Conservation (phyloP, 2,888 invertebrate species). For the Ceratothoa steindachneri region DNA sequence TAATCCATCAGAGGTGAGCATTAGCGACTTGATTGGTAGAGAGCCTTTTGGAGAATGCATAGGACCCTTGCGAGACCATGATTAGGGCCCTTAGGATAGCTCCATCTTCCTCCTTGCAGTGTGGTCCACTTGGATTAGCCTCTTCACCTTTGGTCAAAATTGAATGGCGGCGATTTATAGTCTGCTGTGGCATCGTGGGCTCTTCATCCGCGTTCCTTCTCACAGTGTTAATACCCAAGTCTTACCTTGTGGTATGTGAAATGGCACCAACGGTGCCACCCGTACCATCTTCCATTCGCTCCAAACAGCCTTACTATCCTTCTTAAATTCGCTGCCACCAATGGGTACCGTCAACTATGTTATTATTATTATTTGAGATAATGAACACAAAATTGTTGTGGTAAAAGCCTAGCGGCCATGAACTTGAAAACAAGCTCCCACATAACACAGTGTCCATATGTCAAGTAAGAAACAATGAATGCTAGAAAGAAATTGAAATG, state of each 20-base stretch:
- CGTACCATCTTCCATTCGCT: neutral
- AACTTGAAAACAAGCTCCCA: too few species aligned
- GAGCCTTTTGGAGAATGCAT: too few species aligned
- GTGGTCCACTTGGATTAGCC: constrained; percentile 63
- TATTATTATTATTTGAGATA: too few species aligned
- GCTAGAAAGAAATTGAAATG: too few species aligned
- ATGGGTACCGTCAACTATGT: neutral
- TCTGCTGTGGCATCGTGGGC: constrained; percentile 62
- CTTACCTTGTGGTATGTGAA: constrained; percentile 61
- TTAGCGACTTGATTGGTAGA: too few species aligned
- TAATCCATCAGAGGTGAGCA: too few species aligned
- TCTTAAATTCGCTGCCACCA: neutral
- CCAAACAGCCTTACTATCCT: neutral
- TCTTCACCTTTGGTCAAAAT: constrained; percentile 55
- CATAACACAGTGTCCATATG: too few species aligned
- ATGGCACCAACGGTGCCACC: neutral
- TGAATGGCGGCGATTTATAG: constrained; percentile 57
- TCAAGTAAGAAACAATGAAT: too few species aligned
- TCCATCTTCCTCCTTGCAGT: constrained; percentile 58
- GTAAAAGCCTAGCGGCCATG: too few species aligned
- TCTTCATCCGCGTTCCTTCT: constrained; percentile 63
- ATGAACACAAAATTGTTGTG: too few species aligned
- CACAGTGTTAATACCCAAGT: constrained; percentile 65
- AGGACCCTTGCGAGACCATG: too few species aligned
- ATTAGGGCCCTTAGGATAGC: too few species aligned